Evolutionary conservation across 2,797 vertebrate genomes (phyloP), one percentile per base, ranked within the genome.

Genomic region (Morus bassanus): DNA sequence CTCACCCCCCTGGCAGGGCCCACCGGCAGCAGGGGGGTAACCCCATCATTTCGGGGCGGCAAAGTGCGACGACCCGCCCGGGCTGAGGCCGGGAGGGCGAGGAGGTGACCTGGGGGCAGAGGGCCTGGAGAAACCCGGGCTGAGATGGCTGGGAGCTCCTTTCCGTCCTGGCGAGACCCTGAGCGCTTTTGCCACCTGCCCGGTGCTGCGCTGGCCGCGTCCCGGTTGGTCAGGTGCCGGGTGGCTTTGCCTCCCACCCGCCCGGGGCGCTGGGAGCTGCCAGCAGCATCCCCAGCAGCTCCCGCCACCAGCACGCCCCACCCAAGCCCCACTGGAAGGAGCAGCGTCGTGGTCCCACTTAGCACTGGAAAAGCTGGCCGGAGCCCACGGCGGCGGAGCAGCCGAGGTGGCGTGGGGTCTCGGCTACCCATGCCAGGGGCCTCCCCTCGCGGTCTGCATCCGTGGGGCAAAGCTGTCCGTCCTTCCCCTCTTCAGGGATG

Each of bases 231-330:
- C 0, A 24, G 56, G 56, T 35, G 0, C 15, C 3, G 50, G 14
- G 37, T 33, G 75, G 51, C n/a, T 76, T 23, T 37, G 83, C 54
- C 21, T n/a, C 23, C 48, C 45, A 0, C 27, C 69, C 69, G 60
- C 28, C 46, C 15, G 18, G 24, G 39, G 33, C 35, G 1, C 21
- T 2, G 4, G 35, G 35, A 23, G 41, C 63, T 27, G 45, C 17
- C 68, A 39, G 18, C 2, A 9, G 33, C n/a, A 13, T 33, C 33
- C 28, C n/a, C 41, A 5, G 73, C 51, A 9, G 65, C 57, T 15
- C 35, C n/a, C 16, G 56, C 45, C 45, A 0, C 13, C 50, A 2
- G 37, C 56, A 0, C 7, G 13, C 37, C 14, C 11, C 35, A 0
- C 14, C 15, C 31, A 1, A 60, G 33, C 22, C n/a, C 50, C n/a